Percentiles rank a stretch among this genome's conserved stretches.
Conservation (phyloP, 1,140 invertebrate genomes). For the Chironomus striatipennis region DNA sequence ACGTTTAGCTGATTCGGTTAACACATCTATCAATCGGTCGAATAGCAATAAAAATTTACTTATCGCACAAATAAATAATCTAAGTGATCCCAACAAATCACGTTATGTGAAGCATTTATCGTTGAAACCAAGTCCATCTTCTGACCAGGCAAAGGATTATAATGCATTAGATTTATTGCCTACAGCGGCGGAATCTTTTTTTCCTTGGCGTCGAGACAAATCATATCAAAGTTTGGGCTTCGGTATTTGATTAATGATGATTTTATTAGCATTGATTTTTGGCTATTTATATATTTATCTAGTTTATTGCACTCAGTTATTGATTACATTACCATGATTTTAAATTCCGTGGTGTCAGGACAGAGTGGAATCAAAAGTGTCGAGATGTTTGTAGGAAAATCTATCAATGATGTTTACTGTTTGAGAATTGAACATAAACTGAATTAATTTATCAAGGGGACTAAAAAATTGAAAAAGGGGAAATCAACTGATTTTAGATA, state of each 20-base stretch:
- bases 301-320: background rate
- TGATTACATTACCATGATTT: background rate
- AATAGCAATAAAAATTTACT: slow-evolving; percentile 49
- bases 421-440: no score
- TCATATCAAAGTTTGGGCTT: slow-evolving; percentile 43
- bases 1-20: slow-evolving; percentile 1
- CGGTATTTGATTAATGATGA: background rate
- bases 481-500: no score
- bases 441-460: no score
- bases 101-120: slow-evolving; percentile 55
- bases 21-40: background rate
- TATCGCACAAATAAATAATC: slow-evolving; percentile 54
- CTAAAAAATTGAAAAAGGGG: no score
- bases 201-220: slow-evolving; percentile 65
- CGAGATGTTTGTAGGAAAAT: no score
- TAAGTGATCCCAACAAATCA: slow-evolving; percentile 53
- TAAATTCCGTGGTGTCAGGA: no score
- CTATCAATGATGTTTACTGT: no score
- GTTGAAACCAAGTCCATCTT: slow-evolving; percentile 38
- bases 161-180: slow-evolving; percentile 45
- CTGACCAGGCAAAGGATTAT: slow-evolving; percentile 23
- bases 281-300: background rate
- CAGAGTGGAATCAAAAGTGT: no score
- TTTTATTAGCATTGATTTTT: background rate
- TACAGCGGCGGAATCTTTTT: slow-evolving; percentile 59